Conservation (phyloP, 1,140 invertebrate genomes). For the Drosophila ohnishii region DNA sequence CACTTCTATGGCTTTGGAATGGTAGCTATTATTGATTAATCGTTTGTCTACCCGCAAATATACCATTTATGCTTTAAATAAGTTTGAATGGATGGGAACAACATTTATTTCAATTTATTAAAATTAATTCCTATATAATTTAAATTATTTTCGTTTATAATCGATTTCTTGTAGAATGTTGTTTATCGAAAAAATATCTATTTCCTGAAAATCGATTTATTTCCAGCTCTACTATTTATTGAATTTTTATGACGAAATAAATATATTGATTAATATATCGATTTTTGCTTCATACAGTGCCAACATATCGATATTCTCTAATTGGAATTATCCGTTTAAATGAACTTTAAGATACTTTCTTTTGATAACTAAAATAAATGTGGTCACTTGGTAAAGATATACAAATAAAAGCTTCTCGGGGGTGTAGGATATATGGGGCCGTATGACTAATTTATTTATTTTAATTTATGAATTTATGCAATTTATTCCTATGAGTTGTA, state of each 20-base stretch:
- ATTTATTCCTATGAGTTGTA: no score
- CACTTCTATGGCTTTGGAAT: background rate
- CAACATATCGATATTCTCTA: no score
- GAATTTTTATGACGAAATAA: background rate
- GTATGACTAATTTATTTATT: slow-evolving; percentile 8
- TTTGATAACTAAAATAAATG: background rate
- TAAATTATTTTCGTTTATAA: no score
- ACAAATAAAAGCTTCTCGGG: background rate
- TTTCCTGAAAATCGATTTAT: no score
- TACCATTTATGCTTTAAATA: background rate
- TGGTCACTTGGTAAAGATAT: background rate
- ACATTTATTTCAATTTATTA: no score
- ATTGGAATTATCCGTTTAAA: background rate
- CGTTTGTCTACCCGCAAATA: background rate
- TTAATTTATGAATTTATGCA: slow-evolving; percentile 1
- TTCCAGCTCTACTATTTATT: no score
- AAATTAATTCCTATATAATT: no score
- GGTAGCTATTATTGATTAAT: background rate
- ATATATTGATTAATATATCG: background rate
- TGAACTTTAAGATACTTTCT: background rate
- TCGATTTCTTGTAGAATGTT: no score
- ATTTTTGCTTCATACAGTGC: background rate
- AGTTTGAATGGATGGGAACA: background rate
- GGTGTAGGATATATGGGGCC: background rate
- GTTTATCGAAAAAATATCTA: no score